Conservation (phyloP, 2,797 vertebrate genomes). For the Odontamblyopus lacepedii region DNA sequence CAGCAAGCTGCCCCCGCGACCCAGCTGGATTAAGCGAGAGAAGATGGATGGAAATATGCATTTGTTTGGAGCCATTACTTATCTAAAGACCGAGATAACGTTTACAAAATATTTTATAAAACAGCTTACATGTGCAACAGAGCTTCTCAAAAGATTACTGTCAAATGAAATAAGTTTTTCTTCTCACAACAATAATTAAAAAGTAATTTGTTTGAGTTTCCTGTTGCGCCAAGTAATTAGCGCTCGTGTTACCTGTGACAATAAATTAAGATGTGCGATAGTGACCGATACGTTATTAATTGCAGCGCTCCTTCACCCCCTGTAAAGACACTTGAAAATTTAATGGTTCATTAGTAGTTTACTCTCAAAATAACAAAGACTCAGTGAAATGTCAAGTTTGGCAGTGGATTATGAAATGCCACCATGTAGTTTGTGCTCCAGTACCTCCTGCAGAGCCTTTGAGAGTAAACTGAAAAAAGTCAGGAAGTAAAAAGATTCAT, state of each 20-base stretch:
- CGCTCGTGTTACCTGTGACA: constrained; percentile 30
- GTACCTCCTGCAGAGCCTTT: no score
- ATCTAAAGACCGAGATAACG: no score
- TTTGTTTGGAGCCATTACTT: no score
- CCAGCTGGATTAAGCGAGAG: no score
- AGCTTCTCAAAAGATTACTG: not conserved
- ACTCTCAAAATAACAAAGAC: constrained; percentile 8
- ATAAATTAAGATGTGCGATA: constrained; percentile 17
- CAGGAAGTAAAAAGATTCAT: not conserved
- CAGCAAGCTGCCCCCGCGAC: no score
- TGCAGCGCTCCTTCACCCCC: constrained; percentile 17
- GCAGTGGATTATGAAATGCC: not conserved
- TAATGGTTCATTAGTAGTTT: constrained; percentile 1
- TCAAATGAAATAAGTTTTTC: not conserved
- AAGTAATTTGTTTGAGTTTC: constrained; percentile 10
- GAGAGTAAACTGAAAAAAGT: no score
- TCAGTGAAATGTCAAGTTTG: not conserved
- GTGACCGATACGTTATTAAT: constrained; percentile 32
- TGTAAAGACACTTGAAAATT: constrained; percentile 12
- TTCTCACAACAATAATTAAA: not conserved
- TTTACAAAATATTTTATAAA: no score
- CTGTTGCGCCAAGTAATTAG: constrained; percentile 43
- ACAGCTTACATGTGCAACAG: not conserved
- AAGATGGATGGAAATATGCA: no score
- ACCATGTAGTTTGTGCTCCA: no score